phyloP scores from a whole-genome alignment of 2,888 invertebrate species.

The Papilio protenor region DNA sequence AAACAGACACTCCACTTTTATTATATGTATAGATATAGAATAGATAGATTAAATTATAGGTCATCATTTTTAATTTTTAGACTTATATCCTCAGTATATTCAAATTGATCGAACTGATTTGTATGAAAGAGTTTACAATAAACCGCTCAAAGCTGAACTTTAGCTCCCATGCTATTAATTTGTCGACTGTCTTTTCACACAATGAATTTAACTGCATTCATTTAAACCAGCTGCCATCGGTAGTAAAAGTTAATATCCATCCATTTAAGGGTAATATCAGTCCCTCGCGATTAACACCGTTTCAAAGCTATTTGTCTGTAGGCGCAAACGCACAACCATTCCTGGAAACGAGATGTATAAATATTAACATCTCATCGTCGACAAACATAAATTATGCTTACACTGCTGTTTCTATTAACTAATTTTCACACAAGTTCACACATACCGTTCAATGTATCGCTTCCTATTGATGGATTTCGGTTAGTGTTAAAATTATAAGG shows the following conservation, averaged over 20 bases:
- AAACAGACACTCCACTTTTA: no score
- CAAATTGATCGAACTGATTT: no score
- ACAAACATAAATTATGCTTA: not conserved
- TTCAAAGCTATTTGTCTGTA: slow-evolving; percentile 54
- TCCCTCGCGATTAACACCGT: slow-evolving; percentile 65
- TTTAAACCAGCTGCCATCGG: slow-evolving; percentile 59
- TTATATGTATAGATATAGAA: no score
- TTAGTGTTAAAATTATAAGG: slow-evolving; percentile 51
- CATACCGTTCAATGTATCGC: slow-evolving; percentile 44
- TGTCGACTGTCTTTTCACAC: slow-evolving; percentile 61
- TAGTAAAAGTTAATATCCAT: slow-evolving; percentile 65
- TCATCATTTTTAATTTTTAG: no score
- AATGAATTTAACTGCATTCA: slow-evolving; percentile 56
- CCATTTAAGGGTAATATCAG: slow-evolving; percentile 65
- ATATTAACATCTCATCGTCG: slow-evolving; percentile 5
- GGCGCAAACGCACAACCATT: slow-evolving; percentile 51
- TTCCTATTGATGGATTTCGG: slow-evolving; percentile 55
- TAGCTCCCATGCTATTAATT: slow-evolving; percentile 30
- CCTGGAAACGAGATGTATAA: slow-evolving; percentile 18
- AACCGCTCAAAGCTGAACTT: slow-evolving; percentile 9
- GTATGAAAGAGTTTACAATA: not conserved
- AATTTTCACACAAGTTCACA: not conserved
- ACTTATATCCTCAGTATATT: no score
- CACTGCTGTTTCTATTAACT: slow-evolving; percentile 25
- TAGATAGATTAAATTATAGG: no score